Evolutionary conservation across 2,797 vertebrate species (phyloP).

Genomic region (Kryptolebias ocellatus): DNA sequence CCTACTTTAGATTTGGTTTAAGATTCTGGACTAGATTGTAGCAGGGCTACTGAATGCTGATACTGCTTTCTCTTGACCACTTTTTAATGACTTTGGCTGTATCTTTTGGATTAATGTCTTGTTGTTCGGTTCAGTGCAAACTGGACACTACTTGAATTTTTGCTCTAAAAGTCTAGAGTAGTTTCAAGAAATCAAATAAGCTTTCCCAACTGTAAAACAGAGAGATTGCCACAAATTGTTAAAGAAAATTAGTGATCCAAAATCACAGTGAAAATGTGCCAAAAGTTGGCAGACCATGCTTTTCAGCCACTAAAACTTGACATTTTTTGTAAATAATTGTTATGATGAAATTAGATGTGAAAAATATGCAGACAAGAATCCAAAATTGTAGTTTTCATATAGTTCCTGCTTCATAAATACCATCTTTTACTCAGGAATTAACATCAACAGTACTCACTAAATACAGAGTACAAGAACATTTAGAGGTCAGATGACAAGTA

Average conservation of each 20-base stretch:
- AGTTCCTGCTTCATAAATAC: not conserved
- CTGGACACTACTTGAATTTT: not conserved
- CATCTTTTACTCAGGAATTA: constrained; percentile 2
- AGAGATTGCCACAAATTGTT: not conserved
- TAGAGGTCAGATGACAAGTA: constrained; percentile 64
- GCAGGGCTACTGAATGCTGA: not conserved
- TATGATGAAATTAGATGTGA: too few relatives aligned
- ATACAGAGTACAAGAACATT: constrained; percentile 25
- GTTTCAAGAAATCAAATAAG: not conserved
- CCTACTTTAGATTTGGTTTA: not conserved
- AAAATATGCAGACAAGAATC: not conserved
- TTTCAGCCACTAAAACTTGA: not conserved
- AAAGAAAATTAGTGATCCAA: not conserved
- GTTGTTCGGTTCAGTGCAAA: not conserved
- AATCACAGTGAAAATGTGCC: not conserved
- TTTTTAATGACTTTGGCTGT: not conserved
- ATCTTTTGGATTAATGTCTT: not conserved
- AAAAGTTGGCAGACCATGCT: not conserved
- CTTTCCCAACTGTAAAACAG: not conserved
- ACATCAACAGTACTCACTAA: constrained; percentile 7
- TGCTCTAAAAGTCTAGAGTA: too few relatives aligned
- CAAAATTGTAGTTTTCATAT: not conserved
- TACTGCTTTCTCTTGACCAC: not conserved
- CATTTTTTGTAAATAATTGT: not conserved
- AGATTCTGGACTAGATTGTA: not conserved